Evolutionary conservation across 2,113 vertebrate genomes (phyloP), one percentile per base, ranked within the genome.

Genomic region (Beaufortia kweichowensis): DNA sequence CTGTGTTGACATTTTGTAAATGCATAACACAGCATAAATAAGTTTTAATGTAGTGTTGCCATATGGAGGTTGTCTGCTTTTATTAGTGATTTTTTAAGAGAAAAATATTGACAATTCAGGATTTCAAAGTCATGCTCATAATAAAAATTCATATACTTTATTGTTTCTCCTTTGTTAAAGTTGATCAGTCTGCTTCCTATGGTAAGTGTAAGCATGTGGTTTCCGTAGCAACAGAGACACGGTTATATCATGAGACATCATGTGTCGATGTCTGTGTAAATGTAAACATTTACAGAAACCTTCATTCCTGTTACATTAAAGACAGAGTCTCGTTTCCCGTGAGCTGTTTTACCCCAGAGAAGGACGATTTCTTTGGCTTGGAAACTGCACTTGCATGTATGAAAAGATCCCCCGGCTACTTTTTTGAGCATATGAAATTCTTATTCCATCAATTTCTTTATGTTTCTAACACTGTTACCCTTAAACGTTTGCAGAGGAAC

Each of bases 121-220:
- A 39, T 5, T 39, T 5, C 17, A 19, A 35, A 26, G 15, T 60
- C 53, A 56, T 60, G 55, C 55, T 73, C 35, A 73, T 73, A 35
- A 48, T 74, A 60, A 48, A 29, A 61, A 10, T 7, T 43, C 41
- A 43, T 59, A 39, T 71, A 26, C 21, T 61, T 81, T 76, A 79
- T 89, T 91, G 84, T 91, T 84, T 83, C 85, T 89, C 87, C 84
- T 81, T 81, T 86, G 85, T 88, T 80, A 91, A 92, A 92, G 90
- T 93, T 90, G 89, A 91, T 91, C 90, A 92, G 87, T 85, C 91
- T 82, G 88, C 90, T 81, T 87, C 90, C 46, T 93, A 85, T 89
- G 91, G 91, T 92, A 91, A 92, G 91, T 93, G 79, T 85, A 77
- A 82, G 87, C 90, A 91, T 86, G 89, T 69, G 10, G 76, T 63